These are phyloP conservation scores for Leptobrachium leishanense DNA, from an alignment of 2,113 vertebrate genomes.

Conservation along the genomic window DNA sequence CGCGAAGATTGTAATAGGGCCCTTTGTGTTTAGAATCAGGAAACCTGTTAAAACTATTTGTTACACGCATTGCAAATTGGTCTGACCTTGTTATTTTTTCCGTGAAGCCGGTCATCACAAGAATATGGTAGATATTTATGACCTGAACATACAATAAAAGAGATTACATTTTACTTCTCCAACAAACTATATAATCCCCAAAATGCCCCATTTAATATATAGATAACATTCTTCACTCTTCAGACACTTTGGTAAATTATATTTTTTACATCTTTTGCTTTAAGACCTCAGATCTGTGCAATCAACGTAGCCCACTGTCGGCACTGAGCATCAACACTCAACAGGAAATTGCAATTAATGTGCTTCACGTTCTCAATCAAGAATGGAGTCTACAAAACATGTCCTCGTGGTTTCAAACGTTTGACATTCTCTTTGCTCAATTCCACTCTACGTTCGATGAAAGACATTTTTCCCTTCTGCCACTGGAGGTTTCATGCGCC, in stretches of 20 bases:
- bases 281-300: constrained; percentile 7
- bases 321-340: constrained; percentile 8
- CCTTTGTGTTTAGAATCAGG: too few species aligned
- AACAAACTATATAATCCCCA: too few species aligned
- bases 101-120: too few species aligned
- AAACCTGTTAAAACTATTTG: too few species aligned
- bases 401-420: constrained; percentile 15
- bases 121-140: too few species aligned
- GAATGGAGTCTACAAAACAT: constrained; percentile 25
- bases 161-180: too few species aligned
- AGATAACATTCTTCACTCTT: too few species aligned
- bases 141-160: too few species aligned
- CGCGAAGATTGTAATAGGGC: too few species aligned
- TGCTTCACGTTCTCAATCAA: constrained; percentile 28
- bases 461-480: constrained; percentile 13
- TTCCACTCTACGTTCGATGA: constrained; percentile 27
- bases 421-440: constrained; percentile 10
- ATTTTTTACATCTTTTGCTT: neutral
- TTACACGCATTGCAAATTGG: too few species aligned
- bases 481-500: constrained; percentile 13
- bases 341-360: constrained; percentile 22
- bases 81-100: too few species aligned
- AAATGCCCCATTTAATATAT: too few species aligned
- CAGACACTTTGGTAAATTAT: neutral
- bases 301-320: neutral